Percentiles rank a stretch among this genome's conserved stretches.
Conservation (phyloP, 2,888 invertebrate genomes). For the Andrena hattorfiana region DNA sequence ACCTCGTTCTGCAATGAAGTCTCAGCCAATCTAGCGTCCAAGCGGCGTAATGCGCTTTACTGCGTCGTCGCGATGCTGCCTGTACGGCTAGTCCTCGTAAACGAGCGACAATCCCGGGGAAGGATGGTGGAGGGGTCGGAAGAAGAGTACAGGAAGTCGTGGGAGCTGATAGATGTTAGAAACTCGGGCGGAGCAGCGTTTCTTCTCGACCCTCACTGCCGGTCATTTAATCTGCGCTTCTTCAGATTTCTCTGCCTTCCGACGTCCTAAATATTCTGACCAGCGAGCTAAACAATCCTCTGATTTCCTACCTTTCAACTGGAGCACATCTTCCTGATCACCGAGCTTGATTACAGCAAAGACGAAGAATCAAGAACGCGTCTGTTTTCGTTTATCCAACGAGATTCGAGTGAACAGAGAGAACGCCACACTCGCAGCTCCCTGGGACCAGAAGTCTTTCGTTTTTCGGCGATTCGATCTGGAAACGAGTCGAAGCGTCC, state of each 20-base stretch:
- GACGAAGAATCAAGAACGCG: background rate
- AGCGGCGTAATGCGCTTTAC: constrained; percentile 36
- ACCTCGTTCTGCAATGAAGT: constrained; percentile 9
- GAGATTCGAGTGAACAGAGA: background rate
- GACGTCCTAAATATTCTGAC: background rate
- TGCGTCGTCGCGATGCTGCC: constrained; percentile 4
- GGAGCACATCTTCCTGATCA: constrained; percentile 10
- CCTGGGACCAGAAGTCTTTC: background rate
- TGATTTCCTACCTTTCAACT: background rate
- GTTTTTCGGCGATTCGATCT: background rate
- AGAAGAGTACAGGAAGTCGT: constrained; percentile 11
- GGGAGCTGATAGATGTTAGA: constrained; percentile 30
- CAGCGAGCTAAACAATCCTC: constrained; percentile 10
- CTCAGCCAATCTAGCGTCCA: constrained; percentile 29
- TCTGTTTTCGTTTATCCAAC: constrained; percentile 2
- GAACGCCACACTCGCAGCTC: background rate
- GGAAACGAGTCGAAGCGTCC: background rate
- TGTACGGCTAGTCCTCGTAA: constrained; percentile 12
- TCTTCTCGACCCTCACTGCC: background rate
- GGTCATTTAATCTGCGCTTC: constrained; percentile 26
- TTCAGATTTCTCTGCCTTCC: constrained; percentile 1
- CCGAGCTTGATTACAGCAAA: constrained; percentile 9
- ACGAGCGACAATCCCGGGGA: constrained; percentile 10
- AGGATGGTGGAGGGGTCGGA: background rate
- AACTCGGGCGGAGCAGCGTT: background rate